Percentiles rank a stretch among this genome's conserved stretches.
Conservation (phyloP, 2,888 invertebrate species). For the Euzetes globulus region DNA sequence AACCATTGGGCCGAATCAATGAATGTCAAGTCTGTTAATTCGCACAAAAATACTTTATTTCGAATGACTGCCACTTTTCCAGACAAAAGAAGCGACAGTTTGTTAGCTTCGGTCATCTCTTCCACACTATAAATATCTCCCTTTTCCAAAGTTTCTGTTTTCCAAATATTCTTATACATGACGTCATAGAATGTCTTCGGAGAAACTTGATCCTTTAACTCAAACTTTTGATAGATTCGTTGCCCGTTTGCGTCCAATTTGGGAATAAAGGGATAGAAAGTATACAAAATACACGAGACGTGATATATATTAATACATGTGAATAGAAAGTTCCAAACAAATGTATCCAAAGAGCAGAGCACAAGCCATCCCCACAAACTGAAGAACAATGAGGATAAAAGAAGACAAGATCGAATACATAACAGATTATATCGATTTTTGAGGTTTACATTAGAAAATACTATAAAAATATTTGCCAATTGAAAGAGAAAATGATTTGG, state of each 20-base stretch:
- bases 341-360: slow-evolving; percentile 67
- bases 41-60: slow-evolving; percentile 70
- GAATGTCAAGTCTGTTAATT: slow-evolving; percentile 78
- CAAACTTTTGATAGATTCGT: not conserved
- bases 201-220: slow-evolving; percentile 55
- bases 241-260: not conserved
- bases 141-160: slow-evolving; percentile 67
- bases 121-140: slow-evolving; percentile 81
- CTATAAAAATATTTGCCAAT: slow-evolving; percentile 71
- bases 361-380: slow-evolving; percentile 73
- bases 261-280: slow-evolving; percentile 65
- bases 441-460: slow-evolving; percentile 71
- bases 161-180: slow-evolving; percentile 70
- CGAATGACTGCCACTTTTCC: slow-evolving; percentile 51
- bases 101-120: slow-evolving; percentile 77
- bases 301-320: slow-evolving; percentile 70
- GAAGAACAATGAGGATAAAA: slow-evolving; percentile 69
- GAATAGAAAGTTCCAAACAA: slow-evolving; percentile 72
- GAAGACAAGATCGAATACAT: slow-evolving; percentile 65
- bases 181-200: slow-evolving; percentile 67
- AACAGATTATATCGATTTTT: slow-evolving; percentile 63
- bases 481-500: slow-evolving; percentile 75
- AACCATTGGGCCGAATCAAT: slow-evolving; percentile 83
- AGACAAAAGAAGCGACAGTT: slow-evolving; percentile 70
- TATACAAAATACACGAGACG: slow-evolving; percentile 66